Evolutionary conservation across 2,113 vertebrate genomes (phyloP), one percentile per base, ranked within the genome.

Genomic region (Eolophus roseicapilla): DNA sequence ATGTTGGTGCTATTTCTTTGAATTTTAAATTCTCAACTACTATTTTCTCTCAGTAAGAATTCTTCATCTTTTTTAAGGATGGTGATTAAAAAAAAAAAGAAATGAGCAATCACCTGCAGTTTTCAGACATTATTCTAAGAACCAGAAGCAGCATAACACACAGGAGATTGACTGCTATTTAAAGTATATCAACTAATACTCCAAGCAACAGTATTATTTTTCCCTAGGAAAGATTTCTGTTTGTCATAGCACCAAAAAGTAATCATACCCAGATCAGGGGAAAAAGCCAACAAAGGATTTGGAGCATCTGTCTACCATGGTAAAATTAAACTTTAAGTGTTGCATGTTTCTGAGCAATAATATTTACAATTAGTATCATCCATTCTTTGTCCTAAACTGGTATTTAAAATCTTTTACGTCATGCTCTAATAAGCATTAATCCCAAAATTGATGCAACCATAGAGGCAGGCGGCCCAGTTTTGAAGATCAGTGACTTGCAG

Each of bases 21-120:
- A 68, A 71, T 94, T 95, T 90, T 73, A 65, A 59, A 75, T 90
- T 90, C 57, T 92, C 78, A 73, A 33, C 65, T 63, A 59, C 28
- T 89, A 3, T 87, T 95, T 89, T 85, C 59, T 90, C 82, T 91
- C 88, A 83, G 73, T 95, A 75, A 91, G 88, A 87, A 69, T 88
- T 88, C 20, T 70, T 83, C 82, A 71, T 60, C 39, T 79, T 86
- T 75, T 88, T 86, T 62, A 86, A 80, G 70, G 41, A 75, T 62
- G 17, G 24, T 59, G 52, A 88, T 83, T 92, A 29, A 0, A 7
- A 79, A 73, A 75, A 63, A 57, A 86, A 55, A 83, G 14, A 92
- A 75, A 87, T 8, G 47, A 88, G 16, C 41, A 67, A 33, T 79
- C 64, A 29, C 41, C 59, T 90, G 67, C 31, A 63, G 55, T 17